A percentile compares a stretch with the other conserved stretches of the same genome.
These are phyloP conservation scores for Heliornis fulica DNA, from an alignment of 2,113 vertebrate species.

Conservation along the genomic window DNA sequence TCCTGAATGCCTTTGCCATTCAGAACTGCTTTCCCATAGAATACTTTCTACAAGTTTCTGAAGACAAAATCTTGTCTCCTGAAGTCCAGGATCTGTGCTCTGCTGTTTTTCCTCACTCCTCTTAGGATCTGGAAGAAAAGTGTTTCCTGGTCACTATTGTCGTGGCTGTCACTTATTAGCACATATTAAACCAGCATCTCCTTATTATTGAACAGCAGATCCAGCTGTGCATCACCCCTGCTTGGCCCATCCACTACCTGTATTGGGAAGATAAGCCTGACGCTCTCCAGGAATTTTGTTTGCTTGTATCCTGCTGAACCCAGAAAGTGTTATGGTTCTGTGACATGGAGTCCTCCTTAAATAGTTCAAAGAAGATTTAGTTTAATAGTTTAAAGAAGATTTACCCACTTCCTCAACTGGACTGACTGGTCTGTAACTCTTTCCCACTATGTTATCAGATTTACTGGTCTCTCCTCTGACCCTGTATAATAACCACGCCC, in stretches of 20 bases:
- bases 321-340: neutral
- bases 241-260: no score
- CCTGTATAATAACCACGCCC: no score
- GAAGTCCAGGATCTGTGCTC: neutral
- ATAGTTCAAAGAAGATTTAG: neutral
- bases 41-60: neutral
- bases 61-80: neutral
- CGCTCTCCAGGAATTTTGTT: neutral
- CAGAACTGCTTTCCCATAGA: neutral
- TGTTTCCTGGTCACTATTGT: neutral
- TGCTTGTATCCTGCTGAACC: neutral
- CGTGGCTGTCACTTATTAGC: neutral
- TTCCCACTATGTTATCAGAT: neutral
- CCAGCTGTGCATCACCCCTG: neutral
- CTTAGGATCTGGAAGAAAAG: neutral
- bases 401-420: neutral
- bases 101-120: neutral
- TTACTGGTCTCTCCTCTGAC: neutral
- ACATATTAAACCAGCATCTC: accelerated
- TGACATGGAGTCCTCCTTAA: neutral
- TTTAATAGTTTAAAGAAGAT: neutral
- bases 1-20: neutral
- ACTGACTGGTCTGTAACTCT: neutral
- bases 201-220: neutral
- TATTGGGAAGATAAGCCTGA: neutral